phyloP scores from a whole-genome alignment of 2,113 vertebrate species.

The Pristiophorus japonicus region DNA sequence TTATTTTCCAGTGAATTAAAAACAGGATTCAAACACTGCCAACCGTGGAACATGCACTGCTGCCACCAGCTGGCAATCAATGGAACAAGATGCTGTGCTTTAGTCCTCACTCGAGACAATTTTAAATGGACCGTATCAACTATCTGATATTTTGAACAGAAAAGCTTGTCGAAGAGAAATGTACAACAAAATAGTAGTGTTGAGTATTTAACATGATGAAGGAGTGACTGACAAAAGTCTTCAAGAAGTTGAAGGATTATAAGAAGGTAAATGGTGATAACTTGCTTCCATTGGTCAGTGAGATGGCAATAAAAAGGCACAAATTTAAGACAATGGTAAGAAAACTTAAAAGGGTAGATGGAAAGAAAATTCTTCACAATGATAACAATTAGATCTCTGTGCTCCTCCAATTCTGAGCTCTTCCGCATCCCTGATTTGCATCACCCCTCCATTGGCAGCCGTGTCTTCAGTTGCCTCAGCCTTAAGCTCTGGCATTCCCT shows the following conservation, averaged over 20 bases:
- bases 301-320: neutral
- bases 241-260: neutral
- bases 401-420: neutral
- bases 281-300: neutral
- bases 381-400: neutral
- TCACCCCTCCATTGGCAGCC: neutral
- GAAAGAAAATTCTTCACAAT: neutral
- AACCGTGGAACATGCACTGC: neutral
- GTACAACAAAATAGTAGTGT: neutral
- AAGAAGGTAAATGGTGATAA: neutral
- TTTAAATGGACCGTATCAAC: neutral
- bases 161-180: neutral
- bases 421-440: neutral
- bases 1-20: neutral
- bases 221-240: neutral
- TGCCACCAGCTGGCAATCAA: slow-evolving; percentile 18
- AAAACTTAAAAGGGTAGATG: neutral
- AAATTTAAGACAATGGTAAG: neutral
- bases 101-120: no score
- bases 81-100: neutral
- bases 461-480: neutral
- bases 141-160: neutral
- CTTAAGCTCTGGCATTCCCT: neutral
- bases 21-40: neutral
- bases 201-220: neutral